Percentiles rank a stretch among this genome's conserved stretches.
phyloP scores from a whole-genome alignment of 2,113 vertebrate species.

The Sinocyclocheilus maitianheensis region DNA sequence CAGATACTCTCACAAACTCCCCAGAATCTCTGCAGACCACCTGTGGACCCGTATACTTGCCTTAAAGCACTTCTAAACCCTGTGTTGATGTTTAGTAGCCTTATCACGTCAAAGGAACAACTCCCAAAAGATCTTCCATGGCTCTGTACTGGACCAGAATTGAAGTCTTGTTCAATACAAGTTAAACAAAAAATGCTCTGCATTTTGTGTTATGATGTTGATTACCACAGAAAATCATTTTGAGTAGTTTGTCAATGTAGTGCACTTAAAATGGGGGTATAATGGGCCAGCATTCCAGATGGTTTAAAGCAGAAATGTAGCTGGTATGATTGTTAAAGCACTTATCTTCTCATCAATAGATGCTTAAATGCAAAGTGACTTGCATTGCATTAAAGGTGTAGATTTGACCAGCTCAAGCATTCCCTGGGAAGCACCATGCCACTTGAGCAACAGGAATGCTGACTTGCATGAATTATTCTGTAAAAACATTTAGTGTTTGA shows the following conservation, averaged over 20 bases:
- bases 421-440: neutral
- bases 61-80: conserved; percentile 57
- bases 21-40: conserved; percentile 60
- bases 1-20: conserved; percentile 63
- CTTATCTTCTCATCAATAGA: too few relatives aligned
- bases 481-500: too few relatives aligned
- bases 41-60: conserved; percentile 65
- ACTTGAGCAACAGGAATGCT: neutral
- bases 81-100: neutral
- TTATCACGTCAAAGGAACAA: neutral
- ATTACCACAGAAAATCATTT: neutral
- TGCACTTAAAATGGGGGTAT: neutral
- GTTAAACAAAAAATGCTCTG: neutral
- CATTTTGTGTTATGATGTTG: neutral
- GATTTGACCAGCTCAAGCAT: neutral
- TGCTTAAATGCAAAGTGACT: neutral
- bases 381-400: neutral
- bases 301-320: too few relatives aligned
- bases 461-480: too few relatives aligned
- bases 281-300: neutral
- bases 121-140: neutral
- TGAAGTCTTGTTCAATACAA: neutral
- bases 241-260: neutral
- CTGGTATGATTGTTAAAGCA: too few relatives aligned
- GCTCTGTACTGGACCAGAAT: neutral